Evolutionary conservation across 2,113 vertebrate species (phyloP), one percentile per base, ranked within the genome.

Genomic region (Taxidea taxus): DNA sequence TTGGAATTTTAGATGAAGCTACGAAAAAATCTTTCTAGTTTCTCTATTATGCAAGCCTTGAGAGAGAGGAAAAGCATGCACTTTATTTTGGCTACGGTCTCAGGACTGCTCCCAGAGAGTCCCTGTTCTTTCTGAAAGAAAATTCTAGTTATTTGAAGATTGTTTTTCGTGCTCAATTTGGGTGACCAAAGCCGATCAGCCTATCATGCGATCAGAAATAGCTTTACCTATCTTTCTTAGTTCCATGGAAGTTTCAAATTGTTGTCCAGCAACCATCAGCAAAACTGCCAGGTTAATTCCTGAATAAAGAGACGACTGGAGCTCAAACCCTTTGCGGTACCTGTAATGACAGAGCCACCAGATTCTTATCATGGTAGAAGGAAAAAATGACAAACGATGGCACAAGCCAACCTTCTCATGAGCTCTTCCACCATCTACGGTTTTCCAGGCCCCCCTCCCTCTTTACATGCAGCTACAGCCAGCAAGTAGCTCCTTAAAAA

Each of bases 161-260:
- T 77, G 64, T 64, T 89, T 95, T 92, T 80, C 44, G 80, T 80
- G 74, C 14, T 94, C 31, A 91, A 37, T 39, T 87, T 88, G 29
- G 74, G 8, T 94, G 83, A 88, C 23, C 62, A 86, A 95, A 93
- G 34, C 74, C 75, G 20, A 34, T 39, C 56, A 80, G 85, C 6
- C 51, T 54, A 51, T 37, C 12, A 54, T 72, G 58, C 3, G 51
- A n/a, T 49, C 77, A 96, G 37, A 80, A 91, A 87, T 7, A 96
- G 54, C n/a, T 97, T 99, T 98, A 99, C 99, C 99, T 98, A 99
- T 99, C 98, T 99, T 99, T 90, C 99, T 99, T 87, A 99, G 99
- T 98, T 99, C 99, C 60, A 99, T 99, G 31, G 99, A 99, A 96
- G 98, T 99, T 98, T 99, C 99, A 99, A 99, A 99, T 97, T 99